Evolutionary conservation across 2,797 vertebrate genomes (phyloP).

Genomic region (Sebastes reedi): DNA sequence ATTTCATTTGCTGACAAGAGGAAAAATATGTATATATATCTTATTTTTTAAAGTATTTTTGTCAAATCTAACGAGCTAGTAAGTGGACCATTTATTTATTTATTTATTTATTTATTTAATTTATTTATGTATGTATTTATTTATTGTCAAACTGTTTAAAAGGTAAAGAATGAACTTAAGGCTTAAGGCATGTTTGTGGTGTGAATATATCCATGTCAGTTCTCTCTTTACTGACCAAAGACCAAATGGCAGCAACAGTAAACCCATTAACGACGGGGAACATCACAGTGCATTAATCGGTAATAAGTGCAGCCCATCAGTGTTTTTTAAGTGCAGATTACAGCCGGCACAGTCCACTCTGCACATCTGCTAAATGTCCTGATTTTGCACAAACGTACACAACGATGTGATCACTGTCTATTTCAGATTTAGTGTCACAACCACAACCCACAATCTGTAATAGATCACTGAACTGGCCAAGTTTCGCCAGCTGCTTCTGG

Average conservation of each 20-base stretch:
- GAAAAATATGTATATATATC: neutral
- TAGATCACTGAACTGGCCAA: neutral
- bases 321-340: constrained; percentile 61
- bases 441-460: constrained; percentile 3
- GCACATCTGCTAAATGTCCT: constrained; percentile 56
- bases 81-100: neutral
- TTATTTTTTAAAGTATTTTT: neutral
- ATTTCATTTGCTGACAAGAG: neutral
- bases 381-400: constrained; percentile 36
- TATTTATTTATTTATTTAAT: neutral
- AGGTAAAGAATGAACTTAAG: neutral
- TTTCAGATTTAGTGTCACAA: neutral
- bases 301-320: constrained; percentile 30
- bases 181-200: neutral
- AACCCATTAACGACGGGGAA: constrained; percentile 38
- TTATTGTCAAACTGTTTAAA: neutral
- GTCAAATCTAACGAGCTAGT: neutral
- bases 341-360: constrained; percentile 34
- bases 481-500: neutral
- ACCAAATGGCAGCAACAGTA: constrained; percentile 3
- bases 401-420: constrained; percentile 8
- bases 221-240: constrained; percentile 13
- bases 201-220: neutral
- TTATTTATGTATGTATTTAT: neutral
- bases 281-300: constrained; percentile 48